Percentiles rank a stretch among this genome's conserved stretches.
These are phyloP conservation scores for Cheilosia impressa DNA, from an alignment of 2,888 invertebrate genomes.

Conservation along the genomic window DNA sequence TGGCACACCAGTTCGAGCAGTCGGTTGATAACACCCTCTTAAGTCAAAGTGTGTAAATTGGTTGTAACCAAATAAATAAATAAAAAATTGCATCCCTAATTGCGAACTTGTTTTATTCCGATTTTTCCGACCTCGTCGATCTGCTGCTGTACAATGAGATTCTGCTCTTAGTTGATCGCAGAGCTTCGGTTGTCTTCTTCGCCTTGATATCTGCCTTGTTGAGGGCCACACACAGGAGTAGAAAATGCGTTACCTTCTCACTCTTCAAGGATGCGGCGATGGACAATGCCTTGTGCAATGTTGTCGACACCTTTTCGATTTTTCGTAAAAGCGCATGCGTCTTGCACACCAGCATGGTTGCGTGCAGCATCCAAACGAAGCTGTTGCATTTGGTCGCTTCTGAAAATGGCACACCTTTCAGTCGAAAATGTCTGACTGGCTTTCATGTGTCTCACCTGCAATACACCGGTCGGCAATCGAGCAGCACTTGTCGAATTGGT, in stretches of 20 bases:
- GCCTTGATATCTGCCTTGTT: background rate
- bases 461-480: slow-evolving; percentile 4
- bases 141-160: background rate
- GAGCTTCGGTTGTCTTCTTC: background rate
- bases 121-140: background rate
- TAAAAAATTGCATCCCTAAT: background rate
- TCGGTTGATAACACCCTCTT: too few relatives aligned
- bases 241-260: background rate
- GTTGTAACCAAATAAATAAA: background rate
- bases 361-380: slow-evolving; percentile 79
- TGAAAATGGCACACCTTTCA: slow-evolving; percentile 46
- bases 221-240: background rate
- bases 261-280: slow-evolving; percentile 36
- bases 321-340: slow-evolving; percentile 79
- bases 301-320: slow-evolving; percentile 78
- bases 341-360: slow-evolving; percentile 78
- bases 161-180: background rate
- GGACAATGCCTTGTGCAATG: slow-evolving; percentile 76
- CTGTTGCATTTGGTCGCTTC: slow-evolving; percentile 78
- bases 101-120: background rate
- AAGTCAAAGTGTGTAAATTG: too few relatives aligned
- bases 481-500: slow-evolving; percentile 66
- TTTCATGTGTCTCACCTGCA: slow-evolving; percentile 3
- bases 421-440: background rate
- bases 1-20: too few relatives aligned